Percentiles rank a stretch among this genome's conserved stretches.
Conservation (phyloP, 2,797 vertebrate species). For the Rhodeus uyekii region DNA sequence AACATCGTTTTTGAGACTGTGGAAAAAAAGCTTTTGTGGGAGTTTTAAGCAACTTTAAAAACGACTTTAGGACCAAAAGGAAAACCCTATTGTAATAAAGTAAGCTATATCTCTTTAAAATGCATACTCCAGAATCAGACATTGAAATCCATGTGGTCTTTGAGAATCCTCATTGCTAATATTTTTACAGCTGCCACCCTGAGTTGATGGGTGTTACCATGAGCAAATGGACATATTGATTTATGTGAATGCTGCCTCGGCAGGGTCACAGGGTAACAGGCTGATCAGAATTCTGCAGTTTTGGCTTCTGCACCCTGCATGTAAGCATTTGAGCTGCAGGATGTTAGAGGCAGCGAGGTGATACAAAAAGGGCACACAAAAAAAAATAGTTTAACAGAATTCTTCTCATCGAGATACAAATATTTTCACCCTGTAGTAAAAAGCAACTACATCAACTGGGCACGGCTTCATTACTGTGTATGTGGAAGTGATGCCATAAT, state of each 20-base stretch:
- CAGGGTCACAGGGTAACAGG: conserved; percentile 73
- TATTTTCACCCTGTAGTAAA: neutral
- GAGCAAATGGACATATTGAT: conserved; percentile 76
- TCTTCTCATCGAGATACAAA: neutral
- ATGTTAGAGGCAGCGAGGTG: neutral
- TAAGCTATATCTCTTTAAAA: conserved; percentile 1
- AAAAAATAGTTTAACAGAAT: neutral
- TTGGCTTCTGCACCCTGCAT: conserved; percentile 59
- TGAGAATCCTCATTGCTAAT: conserved; percentile 58
- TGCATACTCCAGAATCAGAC: neutral
- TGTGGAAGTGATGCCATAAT: neutral
- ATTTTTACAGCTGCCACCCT: conserved; percentile 70
- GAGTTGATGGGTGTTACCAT: conserved; percentile 74
- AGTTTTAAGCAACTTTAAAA: neutral
- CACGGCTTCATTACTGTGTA: neutral
- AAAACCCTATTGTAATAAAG: neutral
- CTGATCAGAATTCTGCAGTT: conserved; percentile 77
- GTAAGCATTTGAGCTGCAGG: conserved; percentile 31
- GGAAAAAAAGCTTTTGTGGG: neutral
- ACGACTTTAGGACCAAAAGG: neutral
- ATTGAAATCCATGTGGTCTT: neutral
- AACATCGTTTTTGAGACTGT: conserved; percentile 24
- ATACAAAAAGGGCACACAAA: neutral
- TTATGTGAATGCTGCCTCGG: conserved; percentile 70
- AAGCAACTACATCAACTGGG: neutral